Evolutionary conservation across 2,797 vertebrate species (phyloP).

Genomic region (Channa striata): DNA sequence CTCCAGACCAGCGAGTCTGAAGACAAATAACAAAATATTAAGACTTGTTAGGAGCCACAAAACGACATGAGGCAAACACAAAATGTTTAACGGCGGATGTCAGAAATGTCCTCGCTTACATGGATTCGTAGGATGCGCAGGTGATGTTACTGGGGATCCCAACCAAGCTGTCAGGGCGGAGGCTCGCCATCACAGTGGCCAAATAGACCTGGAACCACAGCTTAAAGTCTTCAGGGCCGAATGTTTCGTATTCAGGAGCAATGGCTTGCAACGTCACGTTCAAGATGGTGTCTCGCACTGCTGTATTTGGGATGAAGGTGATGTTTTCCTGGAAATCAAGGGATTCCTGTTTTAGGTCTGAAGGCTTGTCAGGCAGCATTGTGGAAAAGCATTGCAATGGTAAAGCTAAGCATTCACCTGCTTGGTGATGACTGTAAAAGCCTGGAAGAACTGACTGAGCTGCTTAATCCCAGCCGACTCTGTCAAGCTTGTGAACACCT

Average conservation of each 20-base stretch:
- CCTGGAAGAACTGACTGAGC: constrained; percentile 41
- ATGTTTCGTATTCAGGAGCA: constrained; percentile 27
- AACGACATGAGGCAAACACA: neutral
- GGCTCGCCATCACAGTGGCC: constrained; percentile 54
- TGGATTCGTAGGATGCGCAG: constrained; percentile 54
- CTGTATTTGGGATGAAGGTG: constrained; percentile 24
- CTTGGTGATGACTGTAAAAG: constrained; percentile 5
- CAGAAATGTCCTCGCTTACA: constrained; percentile 51
- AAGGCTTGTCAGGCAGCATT: neutral
- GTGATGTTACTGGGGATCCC: constrained; percentile 60
- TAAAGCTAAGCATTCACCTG: constrained; percentile 39
- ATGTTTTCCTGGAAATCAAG: constrained; percentile 51
- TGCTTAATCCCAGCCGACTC: constrained; percentile 2
- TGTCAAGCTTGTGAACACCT: constrained; percentile 42
- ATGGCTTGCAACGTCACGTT: constrained; percentile 60
- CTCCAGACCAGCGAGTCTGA: constrained; percentile 46
- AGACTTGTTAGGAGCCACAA: neutral
- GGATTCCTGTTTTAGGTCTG: too few relatives aligned
- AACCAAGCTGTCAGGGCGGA: constrained; percentile 37
- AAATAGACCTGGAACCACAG: constrained; percentile 60
- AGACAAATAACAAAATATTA: constrained; percentile 8
- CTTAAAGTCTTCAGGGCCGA: constrained; percentile 37
- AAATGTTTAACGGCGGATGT: neutral
- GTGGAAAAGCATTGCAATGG: neutral
- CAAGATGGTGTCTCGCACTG: constrained; percentile 59